Evolutionary conservation across 2,797 vertebrate species (phyloP), one percentile per base, ranked within the genome.

Genomic region (Gobio occitaniae): DNA sequence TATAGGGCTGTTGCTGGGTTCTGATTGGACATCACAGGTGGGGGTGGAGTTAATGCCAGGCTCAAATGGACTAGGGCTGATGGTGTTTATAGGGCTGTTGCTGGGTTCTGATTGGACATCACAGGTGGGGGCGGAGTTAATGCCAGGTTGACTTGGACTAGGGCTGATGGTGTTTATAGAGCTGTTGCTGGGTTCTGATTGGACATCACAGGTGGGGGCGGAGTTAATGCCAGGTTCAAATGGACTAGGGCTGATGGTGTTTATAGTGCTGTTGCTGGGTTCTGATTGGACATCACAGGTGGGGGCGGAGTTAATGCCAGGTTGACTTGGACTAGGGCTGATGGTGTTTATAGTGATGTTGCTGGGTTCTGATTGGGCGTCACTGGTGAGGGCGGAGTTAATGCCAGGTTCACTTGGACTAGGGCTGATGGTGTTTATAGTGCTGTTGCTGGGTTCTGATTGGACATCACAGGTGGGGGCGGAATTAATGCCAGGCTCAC

Each of bases 141-240:
- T 77, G 72, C 47, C 10, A 3, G 72, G 72, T 3, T 86, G 32
- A 32, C 32, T 32, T 32, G 32, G 32, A 32, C 86, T 7, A 0
- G 54, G 54, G 19, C 19, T 21, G 7, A 56, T 56, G 54, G 2
- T 9, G 32, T 32, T 32, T 32, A 32, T 8, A 54, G 89, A 90
- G 82, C 94, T 94, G 0, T 92, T 94, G 21, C 61, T 47, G 11
- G 80, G 72, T 16, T 83, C 71, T 41, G 32, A 1, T 12, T 19
- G 41, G 25, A 12, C 63, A 50, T 72, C 16, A 9, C 13, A 4
- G 13, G 17, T 38, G 32, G 15, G 63, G 61, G 78, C 12, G 1
- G 29, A 68, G 78, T 29, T 16, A 21, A 36, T 15, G 47, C 59
- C 5, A 2, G 65, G 19, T 1, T 47, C 38, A 21, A 0, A 9